Percentiles rank a stretch among this genome's conserved stretches.
phyloP scores from a whole-genome alignment of 1,140 invertebrate genomes.

The Brachionus rotundiformis region DNA sequence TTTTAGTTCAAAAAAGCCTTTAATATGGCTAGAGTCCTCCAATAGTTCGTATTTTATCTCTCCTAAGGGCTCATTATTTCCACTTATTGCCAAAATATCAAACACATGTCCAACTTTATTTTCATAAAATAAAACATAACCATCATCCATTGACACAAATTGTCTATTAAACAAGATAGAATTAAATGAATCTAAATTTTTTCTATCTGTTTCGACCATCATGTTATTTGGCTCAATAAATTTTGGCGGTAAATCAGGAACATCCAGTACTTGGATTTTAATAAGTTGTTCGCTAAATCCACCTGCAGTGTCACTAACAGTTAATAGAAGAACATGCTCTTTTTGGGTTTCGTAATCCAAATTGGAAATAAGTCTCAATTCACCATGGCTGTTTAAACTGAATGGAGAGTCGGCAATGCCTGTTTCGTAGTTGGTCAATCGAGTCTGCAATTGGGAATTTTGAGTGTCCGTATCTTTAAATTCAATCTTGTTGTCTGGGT shows the following conservation, averaged over 20 bases:
- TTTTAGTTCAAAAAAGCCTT: slow-evolving; percentile 31
- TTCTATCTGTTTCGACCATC: not conserved
- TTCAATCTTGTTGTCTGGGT: not conserved
- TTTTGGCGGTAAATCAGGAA: slow-evolving; percentile 28
- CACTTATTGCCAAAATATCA: slow-evolving; percentile 12
- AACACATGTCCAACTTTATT: slow-evolving; percentile 45
- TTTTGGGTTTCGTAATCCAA: slow-evolving; percentile 45
- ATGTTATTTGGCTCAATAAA: slow-evolving; percentile 38
- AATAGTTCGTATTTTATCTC: slow-evolving; percentile 16
- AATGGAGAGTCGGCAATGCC: slow-evolving; percentile 14
- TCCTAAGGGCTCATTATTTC: slow-evolving; percentile 23
- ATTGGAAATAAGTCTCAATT: not conserved
- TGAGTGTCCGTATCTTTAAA: slow-evolving; percentile 27
- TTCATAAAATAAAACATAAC: slow-evolving; percentile 45
- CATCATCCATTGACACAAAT: slow-evolving; percentile 38
- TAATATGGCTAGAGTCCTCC: not conserved
- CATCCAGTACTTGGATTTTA: slow-evolving; percentile 25
- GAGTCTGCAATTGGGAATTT: slow-evolving; percentile 15
- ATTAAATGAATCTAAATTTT: slow-evolving; percentile 11
- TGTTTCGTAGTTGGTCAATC: slow-evolving; percentile 5
- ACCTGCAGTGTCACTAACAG: not conserved
- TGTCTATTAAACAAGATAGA: not conserved
- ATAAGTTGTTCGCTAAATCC: slow-evolving; percentile 14
- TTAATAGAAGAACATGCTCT: slow-evolving; percentile 27
- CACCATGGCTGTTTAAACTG: slow-evolving; percentile 33